phyloP scores from a whole-genome alignment of 2,888 invertebrate genomes.

The Trissolcus japonicus region DNA sequence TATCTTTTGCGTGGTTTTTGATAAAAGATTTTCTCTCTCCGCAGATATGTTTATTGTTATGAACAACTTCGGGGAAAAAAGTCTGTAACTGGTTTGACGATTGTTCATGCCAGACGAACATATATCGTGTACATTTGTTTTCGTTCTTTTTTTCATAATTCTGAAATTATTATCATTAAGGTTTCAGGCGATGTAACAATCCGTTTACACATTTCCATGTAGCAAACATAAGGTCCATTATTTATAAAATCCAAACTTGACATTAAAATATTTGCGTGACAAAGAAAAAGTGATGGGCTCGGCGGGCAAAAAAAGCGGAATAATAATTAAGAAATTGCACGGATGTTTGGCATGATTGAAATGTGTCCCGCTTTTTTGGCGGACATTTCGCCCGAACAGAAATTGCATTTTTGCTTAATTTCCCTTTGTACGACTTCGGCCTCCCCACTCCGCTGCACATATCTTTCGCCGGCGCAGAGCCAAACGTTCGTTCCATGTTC shows the following conservation, averaged over 20 bases:
- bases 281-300: too few relatives aligned
- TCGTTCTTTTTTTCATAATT: too few relatives aligned
- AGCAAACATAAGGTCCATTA: too few relatives aligned
- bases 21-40: constrained; percentile 28
- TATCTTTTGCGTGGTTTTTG: constrained; percentile 21
- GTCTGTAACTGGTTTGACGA: background rate
- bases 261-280: too few relatives aligned
- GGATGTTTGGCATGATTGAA: constrained; percentile 9
- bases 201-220: too few relatives aligned
- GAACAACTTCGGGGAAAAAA: constrained; percentile 6
- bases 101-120: background rate
- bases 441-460: constrained; percentile 11
- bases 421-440: constrained; percentile 8
- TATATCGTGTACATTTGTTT: too few relatives aligned
- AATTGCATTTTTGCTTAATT: constrained; percentile 24
- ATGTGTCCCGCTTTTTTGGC: constrained; percentile 10
- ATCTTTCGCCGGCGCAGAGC: constrained; percentile 11
- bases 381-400: constrained; percentile 1
- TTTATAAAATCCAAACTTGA: constrained; percentile 1
- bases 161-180: too few relatives aligned
- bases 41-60: constrained; percentile 27
- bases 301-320: constrained; percentile 2
- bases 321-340: constrained; percentile 16
- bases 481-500: constrained; percentile 25
- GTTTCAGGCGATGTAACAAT: too few relatives aligned